A percentile compares a stretch with the other conserved stretches of the same genome.
phyloP scores from a whole-genome alignment of 92 coral and sea anemone genomes.

The Phenganax stokvisi region DNA sequence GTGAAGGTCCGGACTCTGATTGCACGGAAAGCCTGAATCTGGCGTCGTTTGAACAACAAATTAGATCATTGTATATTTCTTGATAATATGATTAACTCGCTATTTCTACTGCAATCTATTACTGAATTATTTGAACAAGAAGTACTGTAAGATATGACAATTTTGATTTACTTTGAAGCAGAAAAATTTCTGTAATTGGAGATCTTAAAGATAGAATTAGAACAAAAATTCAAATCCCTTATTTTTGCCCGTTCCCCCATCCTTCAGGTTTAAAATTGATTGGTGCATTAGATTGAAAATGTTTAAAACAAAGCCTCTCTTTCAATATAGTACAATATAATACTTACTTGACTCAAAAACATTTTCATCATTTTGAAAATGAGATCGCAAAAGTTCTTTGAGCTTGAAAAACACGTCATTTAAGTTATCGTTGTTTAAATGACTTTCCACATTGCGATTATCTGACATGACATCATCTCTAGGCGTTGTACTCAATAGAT shows the following conservation, averaged over 20 bases:
- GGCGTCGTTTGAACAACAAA: too few relatives aligned
- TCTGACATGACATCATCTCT: slow-evolving; percentile 55
- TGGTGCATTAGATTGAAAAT: too few relatives aligned
- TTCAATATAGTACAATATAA: neutral
- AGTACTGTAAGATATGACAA: too few relatives aligned
- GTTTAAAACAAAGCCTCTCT: neutral
- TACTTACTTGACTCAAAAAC: slow-evolving; percentile 25
- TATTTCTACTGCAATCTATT: too few relatives aligned
- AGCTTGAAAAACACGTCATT: slow-evolving; percentile 68
- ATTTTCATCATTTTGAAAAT: slow-evolving; percentile 15
- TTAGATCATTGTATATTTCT: too few relatives aligned
- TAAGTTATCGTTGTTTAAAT: slow-evolving; percentile 46
- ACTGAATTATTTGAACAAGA: too few relatives aligned
- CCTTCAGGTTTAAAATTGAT: neutral
- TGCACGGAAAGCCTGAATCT: too few relatives aligned
- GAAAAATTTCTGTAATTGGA: too few relatives aligned
- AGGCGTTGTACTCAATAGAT: slow-evolving; percentile 67
- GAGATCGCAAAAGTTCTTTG: slow-evolving; percentile 60
- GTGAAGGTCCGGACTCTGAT: too few relatives aligned
- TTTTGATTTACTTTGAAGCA: too few relatives aligned
- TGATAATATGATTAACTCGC: too few relatives aligned
- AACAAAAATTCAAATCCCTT: neutral
- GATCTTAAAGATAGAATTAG: neutral
- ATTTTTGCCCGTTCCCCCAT: neutral
- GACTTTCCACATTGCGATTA: slow-evolving; percentile 54